Evolutionary conservation across 1,140 invertebrate genomes (phyloP), one percentile per base, ranked within the genome.

Genomic region (Dendrolimus punctatus): DNA sequence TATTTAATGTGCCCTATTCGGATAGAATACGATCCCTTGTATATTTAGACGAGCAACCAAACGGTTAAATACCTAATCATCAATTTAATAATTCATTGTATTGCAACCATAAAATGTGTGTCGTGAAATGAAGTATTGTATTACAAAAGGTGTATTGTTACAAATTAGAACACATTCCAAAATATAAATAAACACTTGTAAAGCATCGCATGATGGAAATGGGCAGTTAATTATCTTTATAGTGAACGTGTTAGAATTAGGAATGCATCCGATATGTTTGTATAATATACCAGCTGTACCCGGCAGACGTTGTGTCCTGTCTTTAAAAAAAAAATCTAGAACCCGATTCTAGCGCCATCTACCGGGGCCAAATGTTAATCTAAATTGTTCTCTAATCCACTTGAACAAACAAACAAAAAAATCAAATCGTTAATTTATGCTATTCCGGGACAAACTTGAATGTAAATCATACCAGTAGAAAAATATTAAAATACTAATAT

Each of bases 1-100:
- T 85, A 85, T 85, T 85, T 82, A 85, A 85, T 82, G 81, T 80
- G 57, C 59, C 66, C 72, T 76, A 70, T 82, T 82, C 74, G 79
- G 80, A 81, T 76, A 76, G 65, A 79, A 80, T 77, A 74, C 68
- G 71, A 72, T 67, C 62, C 61, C 59, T 60, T 65, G 68, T 73
- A 80, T 77, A 76, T 82, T 76, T 77, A 77, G 69, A 74, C 55
- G 62, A 62, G 73, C 63, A 64, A 66, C 66, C 65, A 66, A 71
- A 61, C 66, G 63, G 67, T 70, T 73, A 68, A 77, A 60, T 72
- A 67, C 68, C 66, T 64, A 76, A 80, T 75, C 67, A 58, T 66
- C 61, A 58, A 59, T 48, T 60, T 58, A 55, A 65, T 64, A 64
- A 59, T 58, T 65, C 53, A 68, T 65, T 68, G 56, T 41, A 40